phyloP scores from a whole-genome alignment of 2,888 invertebrate genomes.

The Agrochola litura region DNA sequence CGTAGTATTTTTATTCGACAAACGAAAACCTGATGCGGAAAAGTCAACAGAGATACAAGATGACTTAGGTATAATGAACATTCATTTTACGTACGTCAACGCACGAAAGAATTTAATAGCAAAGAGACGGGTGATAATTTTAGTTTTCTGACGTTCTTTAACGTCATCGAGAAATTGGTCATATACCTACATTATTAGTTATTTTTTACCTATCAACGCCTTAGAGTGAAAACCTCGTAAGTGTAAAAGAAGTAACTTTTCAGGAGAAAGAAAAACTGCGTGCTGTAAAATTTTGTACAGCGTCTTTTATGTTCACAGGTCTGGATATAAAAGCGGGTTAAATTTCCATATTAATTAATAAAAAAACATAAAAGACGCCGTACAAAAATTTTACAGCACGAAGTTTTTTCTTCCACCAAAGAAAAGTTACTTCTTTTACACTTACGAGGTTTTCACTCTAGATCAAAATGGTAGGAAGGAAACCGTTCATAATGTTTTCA shows the following conservation, averaged over 20 bases:
- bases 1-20: background rate
- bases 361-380: too few species aligned
- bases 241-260: too few species aligned
- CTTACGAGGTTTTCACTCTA: too few species aligned
- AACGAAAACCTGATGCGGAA: background rate
- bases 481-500: constrained; percentile 13
- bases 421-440: too few species aligned
- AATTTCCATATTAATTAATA: too few species aligned
- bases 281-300: too few species aligned
- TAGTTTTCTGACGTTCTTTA: constrained; percentile 31
- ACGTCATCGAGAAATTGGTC: constrained; percentile 27
- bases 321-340: too few species aligned
- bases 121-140: constrained; percentile 34
- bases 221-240: too few species aligned
- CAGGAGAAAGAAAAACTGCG: too few species aligned
- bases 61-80: background rate
- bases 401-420: too few species aligned
- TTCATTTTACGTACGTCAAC: constrained; percentile 14
- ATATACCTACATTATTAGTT: constrained; percentile 12
- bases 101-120: constrained; percentile 30
- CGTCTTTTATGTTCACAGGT: too few species aligned
- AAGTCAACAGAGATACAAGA: background rate
- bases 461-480: constrained; percentile 23
- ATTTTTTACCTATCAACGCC: constrained; percentile 1
- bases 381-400: too few species aligned